A percentile compares a stretch with the other conserved stretches of the same genome.
Conservation (phyloP, 2,797 vertebrate genomes). For the Hypotaenidia okinawae region DNA sequence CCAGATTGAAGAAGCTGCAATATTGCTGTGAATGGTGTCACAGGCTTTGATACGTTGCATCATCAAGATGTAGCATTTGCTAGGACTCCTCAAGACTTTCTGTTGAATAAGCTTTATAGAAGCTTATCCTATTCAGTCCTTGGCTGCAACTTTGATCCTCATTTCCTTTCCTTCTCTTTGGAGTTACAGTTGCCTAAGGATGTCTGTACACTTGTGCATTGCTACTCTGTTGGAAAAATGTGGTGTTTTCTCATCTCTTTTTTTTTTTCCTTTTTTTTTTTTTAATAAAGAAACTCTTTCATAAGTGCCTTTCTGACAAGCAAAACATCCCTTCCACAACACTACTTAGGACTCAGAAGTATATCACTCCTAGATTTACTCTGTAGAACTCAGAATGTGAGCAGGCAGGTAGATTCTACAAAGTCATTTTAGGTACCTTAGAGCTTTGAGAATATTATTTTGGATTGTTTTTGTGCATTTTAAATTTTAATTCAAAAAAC, state of each 20-base stretch:
- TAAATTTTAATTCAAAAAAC: conserved; percentile 51
- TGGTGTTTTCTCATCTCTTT: neutral
- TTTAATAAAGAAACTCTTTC: neutral
- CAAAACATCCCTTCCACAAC: neutral
- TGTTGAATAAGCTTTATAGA: neutral
- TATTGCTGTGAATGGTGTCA: neutral
- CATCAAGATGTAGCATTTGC: neutral
- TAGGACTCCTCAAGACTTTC: neutral
- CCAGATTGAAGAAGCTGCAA: neutral
- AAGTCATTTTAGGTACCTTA: neutral
- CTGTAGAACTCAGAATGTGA: neutral
- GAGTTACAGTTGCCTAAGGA: neutral
- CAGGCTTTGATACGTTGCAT: neutral
- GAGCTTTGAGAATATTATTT: conserved; percentile 34
- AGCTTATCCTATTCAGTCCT: neutral
- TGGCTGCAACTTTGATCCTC: neutral
- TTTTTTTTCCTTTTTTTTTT: neutral
- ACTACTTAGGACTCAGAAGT: neutral
- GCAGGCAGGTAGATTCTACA: neutral
- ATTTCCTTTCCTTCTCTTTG: neutral
- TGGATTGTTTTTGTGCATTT: conserved; percentile 11
- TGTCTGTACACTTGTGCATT: neutral
- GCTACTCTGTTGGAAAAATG: neutral
- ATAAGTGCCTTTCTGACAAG: neutral
- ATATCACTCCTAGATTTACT: neutral